These are phyloP conservation scores for Atethmia centrago DNA, from an alignment of 2,888 invertebrate genomes.

Conservation along the genomic window DNA sequence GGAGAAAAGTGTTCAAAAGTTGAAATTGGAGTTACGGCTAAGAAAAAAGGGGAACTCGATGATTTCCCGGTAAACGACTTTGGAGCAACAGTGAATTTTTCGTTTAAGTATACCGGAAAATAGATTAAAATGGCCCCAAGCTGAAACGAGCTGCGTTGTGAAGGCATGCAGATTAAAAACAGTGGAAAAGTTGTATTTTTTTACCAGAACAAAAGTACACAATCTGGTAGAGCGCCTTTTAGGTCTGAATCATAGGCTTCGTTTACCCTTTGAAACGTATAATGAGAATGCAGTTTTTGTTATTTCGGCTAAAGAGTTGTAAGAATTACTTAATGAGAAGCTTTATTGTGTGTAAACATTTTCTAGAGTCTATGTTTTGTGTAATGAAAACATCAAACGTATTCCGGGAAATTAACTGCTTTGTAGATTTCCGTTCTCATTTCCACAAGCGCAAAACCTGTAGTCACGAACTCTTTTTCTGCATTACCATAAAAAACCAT, in stretches of 20 bases:
- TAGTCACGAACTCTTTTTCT: slow-evolving; percentile 17
- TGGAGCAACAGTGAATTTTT: slow-evolving; percentile 70
- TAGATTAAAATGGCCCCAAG: slow-evolving; percentile 87
- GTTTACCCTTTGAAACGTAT: slow-evolving; percentile 60
- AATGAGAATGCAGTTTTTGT: slow-evolving; percentile 57
- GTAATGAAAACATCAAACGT: slow-evolving; percentile 16
- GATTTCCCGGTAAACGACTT: slow-evolving; percentile 77
- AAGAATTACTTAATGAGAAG: slow-evolving; percentile 9
- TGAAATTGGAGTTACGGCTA: slow-evolving; percentile 38
- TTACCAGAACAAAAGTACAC: slow-evolving; percentile 75
- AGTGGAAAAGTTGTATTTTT: slow-evolving; percentile 75
- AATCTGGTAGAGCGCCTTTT: slow-evolving; percentile 71
- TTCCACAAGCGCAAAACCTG: not conserved
- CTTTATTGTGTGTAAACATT: slow-evolving; percentile 25
- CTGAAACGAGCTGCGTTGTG: slow-evolving; percentile 80
- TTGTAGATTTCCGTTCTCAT: not conserved
- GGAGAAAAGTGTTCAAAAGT: slow-evolving; percentile 45
- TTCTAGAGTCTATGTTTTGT: not conserved
- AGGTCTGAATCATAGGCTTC: slow-evolving; percentile 51
- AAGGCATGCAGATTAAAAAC: slow-evolving; percentile 88
- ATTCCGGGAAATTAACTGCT: not conserved
- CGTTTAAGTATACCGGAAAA: slow-evolving; percentile 79
- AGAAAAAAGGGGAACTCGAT: slow-evolving; percentile 63
- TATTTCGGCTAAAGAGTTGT: slow-evolving; percentile 39
- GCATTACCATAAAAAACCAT: slow-evolving; percentile 38